Base-by-base conservation (phyloP, 1,140 invertebrate species). In the Cherax destructor region DNA sequence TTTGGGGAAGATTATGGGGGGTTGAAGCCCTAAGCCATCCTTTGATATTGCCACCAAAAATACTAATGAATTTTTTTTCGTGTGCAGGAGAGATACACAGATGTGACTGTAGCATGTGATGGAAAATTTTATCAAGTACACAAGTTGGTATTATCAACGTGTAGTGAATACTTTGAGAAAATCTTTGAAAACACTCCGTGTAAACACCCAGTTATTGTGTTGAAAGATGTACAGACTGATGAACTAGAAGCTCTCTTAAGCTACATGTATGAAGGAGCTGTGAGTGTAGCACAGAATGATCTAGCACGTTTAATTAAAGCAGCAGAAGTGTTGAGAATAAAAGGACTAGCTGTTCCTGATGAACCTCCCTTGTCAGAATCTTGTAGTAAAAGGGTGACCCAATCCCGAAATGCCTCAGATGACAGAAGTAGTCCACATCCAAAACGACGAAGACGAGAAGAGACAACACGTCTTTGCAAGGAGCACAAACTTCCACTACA, bases 181-280 rank as follows among this genome's bases (percentile, higher is more conserved):
- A 98, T 98, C 50, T 96, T 98, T 93, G 92, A 92, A 47, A 86
- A 91, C 52, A 92, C 92, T 10, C 96, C 97, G 0, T 98, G 97
- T 95, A 97, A 97, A 94, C 97, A 98, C 94, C 97, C 97, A 50
- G 98, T 98, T 86, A 97, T 98, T 92, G 98, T 98, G 74, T 97
- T 98, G 95, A 96, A 97, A 93, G 97, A 98, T 94, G 97, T 98
- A 59, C 98, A 97, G 93, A 97, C 97, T 91, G 95, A 95, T 65
- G 97, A 98, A 94, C 97, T 99, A 94, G 97, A 97, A 91, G 97
- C 97, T 3, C 96, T 99, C 13, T 95, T 99, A 5, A 97, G 98
- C 93, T 98, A 98, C 94, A 98, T 98, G 97, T 98, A 98, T 94
- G 96, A 96, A 83, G 98, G 98, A 0, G 97, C 98, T 94, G 97